Percentiles rank a stretch among this genome's conserved stretches.
Evolutionary conservation across 2,888 invertebrate species (phyloP).

Genomic region (Ceratothoa steindachneri): DNA sequence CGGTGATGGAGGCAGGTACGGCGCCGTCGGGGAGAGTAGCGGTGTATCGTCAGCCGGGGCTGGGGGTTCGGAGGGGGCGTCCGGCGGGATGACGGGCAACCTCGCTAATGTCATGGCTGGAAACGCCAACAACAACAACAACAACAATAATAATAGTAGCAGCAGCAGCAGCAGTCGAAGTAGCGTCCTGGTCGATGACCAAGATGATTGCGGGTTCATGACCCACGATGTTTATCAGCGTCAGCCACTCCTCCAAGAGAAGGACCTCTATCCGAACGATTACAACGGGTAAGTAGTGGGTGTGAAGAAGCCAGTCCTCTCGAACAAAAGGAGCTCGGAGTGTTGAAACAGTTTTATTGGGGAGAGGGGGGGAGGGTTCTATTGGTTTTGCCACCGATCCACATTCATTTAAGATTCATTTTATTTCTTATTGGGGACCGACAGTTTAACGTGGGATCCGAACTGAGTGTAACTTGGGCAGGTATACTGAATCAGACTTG

Average conservation of each 20-base stretch:
- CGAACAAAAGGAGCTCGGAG: no score
- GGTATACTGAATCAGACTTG: no score
- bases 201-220: constrained; percentile 32
- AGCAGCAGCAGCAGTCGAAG: constrained; percentile 35
- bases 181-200: constrained; percentile 33
- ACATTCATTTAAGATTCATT: no score
- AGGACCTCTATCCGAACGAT: background rate
- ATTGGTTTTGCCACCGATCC: no score
- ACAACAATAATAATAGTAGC: constrained; percentile 13
- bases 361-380: no score
- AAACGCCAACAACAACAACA: constrained; percentile 5
- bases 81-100: background rate
- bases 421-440: no score
- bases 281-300: background rate
- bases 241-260: constrained; percentile 27
- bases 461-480: no score
- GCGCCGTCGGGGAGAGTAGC: background rate
- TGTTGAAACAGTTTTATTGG: no score
- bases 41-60: background rate
- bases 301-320: no score
- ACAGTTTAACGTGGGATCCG: no score
- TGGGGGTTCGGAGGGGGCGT: background rate
- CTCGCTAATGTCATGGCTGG: background rate
- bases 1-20: constrained; percentile 12
- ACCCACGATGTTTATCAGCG: constrained; percentile 44